A percentile compares a stretch with the other conserved stretches of the same genome.
These are phyloP conservation scores for Linyphia triangularis DNA, from an alignment of 2,888 invertebrate species.

Conservation along the genomic window DNA sequence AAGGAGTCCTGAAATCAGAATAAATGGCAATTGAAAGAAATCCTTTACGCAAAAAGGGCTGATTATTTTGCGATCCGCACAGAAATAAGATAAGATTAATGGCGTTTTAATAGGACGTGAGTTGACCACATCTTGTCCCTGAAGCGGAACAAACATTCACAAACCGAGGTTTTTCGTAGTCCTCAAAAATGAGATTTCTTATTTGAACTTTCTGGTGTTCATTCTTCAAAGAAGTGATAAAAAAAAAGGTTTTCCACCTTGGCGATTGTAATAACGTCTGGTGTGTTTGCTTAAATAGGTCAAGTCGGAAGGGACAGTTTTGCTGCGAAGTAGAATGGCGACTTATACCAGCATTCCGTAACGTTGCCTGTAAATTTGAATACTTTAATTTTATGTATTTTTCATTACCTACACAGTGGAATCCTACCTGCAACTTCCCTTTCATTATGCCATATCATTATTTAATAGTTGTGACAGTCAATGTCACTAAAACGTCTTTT, in stretches of 20 bases:
- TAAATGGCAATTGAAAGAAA: background rate
- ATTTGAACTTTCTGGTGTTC: background rate
- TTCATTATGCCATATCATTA: too few relatives aligned
- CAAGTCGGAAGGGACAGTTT: background rate
- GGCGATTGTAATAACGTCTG: background rate
- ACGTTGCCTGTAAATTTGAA: too few relatives aligned
- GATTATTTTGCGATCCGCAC: background rate
- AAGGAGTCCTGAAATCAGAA: background rate
- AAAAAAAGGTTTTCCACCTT: background rate
- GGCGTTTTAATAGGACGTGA: constrained; percentile 37
- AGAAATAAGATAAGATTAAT: constrained; percentile 39
- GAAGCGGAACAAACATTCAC: constrained; percentile 3
- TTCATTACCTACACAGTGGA: too few relatives aligned
- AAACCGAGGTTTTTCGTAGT: background rate
- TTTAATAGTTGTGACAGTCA: too few relatives aligned
- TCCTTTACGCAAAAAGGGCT: background rate
- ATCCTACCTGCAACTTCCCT: too few relatives aligned
- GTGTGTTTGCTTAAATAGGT: background rate
- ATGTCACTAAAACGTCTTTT: too few relatives aligned
- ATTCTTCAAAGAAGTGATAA: background rate
- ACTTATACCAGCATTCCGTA: too few relatives aligned
- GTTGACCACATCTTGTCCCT: constrained; percentile 15
- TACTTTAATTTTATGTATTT: too few relatives aligned
- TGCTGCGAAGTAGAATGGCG: too few relatives aligned
- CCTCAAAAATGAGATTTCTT: too few relatives aligned